Evolutionary conservation across 2,797 vertebrate species (phyloP).

Genomic region (Antennarius maculatus): DNA sequence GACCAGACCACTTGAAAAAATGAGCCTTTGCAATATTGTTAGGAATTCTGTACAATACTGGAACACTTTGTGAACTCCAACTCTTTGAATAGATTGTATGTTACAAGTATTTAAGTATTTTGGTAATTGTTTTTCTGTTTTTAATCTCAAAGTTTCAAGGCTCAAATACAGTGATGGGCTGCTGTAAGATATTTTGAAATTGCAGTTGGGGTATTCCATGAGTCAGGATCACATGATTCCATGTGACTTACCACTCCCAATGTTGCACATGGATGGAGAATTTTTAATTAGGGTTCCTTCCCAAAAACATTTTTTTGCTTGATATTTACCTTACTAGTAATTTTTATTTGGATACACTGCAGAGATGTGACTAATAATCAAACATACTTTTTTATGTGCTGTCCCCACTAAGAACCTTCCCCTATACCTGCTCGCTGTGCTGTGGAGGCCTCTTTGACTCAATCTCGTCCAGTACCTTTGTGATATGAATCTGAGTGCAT

Average conservation of each 20-base stretch:
- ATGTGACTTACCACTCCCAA: neutral
- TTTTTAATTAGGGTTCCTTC: too few relatives aligned
- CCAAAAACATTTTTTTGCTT: neutral
- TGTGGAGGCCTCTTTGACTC: constrained; percentile 24
- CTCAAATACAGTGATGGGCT: too few relatives aligned
- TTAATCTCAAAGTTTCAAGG: too few relatives aligned
- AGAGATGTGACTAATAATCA: neutral
- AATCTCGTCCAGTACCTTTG: constrained; percentile 26
- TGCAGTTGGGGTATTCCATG: too few relatives aligned
- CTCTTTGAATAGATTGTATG: too few relatives aligned
- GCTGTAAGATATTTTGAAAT: too few relatives aligned
- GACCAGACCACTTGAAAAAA: neutral
- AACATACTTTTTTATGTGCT: neutral
- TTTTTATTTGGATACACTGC: neutral
- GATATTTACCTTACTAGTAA: neutral
- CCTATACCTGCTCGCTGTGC: neutral
- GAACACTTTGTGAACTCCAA: too few relatives aligned
- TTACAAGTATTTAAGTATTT: too few relatives aligned
- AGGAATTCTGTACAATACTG: too few relatives aligned
- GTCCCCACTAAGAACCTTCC: constrained; percentile 1
- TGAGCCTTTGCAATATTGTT: too few relatives aligned
- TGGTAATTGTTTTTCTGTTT: too few relatives aligned
- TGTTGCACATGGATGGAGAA: neutral
- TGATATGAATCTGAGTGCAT: constrained; percentile 58
- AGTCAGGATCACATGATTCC: neutral